phyloP scores from a whole-genome alignment of 2,797 vertebrate genomes.

The Manis javanica region DNA sequence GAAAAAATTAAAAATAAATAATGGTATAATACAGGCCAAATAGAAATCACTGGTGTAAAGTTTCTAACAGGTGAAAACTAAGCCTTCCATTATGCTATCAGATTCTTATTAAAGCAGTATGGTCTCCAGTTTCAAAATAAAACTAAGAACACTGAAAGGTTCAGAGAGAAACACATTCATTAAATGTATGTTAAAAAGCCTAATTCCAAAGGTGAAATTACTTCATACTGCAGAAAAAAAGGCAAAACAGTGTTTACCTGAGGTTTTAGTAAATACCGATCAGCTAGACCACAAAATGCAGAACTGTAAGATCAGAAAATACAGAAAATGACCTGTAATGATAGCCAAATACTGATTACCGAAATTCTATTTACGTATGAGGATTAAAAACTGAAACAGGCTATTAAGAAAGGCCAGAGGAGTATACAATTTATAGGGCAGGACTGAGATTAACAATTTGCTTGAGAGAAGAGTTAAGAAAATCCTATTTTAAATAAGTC shows the following conservation, averaged over 20 bases:
- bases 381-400: not conserved
- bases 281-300: not conserved
- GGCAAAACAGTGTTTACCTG: not conserved
- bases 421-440: not conserved
- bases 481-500: not conserved
- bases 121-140: constrained; percentile 40
- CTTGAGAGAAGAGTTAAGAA: not conserved
- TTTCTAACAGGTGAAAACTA: constrained; percentile 49
- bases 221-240: not conserved
- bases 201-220: not conserved
- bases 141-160: not conserved
- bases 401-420: not conserved
- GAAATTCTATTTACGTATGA: not conserved
- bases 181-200: not conserved
- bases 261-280: not conserved
- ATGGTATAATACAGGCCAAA: not conserved
- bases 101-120: constrained; percentile 22
- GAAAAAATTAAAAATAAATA: constrained; percentile 38
- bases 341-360: not conserved
- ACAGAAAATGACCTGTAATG: not conserved
- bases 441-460: not conserved
- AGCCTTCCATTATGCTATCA: not conserved
- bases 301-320: not conserved
- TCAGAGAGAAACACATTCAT: not conserved
- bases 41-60: not conserved